Conservation (phyloP, 2,113 vertebrate genomes). For the Takifugu flavidus region DNA sequence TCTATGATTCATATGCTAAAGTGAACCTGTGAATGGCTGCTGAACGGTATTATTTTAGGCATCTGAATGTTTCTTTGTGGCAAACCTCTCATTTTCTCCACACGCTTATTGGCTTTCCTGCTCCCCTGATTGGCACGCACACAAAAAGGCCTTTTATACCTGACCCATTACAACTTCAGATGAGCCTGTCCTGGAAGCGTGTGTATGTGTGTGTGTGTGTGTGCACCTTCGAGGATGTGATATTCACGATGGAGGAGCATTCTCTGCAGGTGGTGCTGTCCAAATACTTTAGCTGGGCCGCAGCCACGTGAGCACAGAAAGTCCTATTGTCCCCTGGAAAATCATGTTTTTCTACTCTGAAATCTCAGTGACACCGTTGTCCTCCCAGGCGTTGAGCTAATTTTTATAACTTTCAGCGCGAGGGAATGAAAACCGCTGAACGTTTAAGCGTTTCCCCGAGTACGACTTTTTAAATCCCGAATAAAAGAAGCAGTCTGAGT, state of each 20-base stretch:
- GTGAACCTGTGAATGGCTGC: slow-evolving; percentile 51
- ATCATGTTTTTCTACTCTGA: slow-evolving; percentile 15
- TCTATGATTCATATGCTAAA: slow-evolving; percentile 61
- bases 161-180: slow-evolving; percentile 65
- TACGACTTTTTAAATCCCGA: slow-evolving; percentile 4
- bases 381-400: slow-evolving; percentile 1
- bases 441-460: neutral
- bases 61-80: slow-evolving; percentile 68
- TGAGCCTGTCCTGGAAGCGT: slow-evolving; percentile 44
- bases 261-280: slow-evolving; percentile 46
- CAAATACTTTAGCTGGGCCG: slow-evolving; percentile 33
- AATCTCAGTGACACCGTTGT: slow-evolving; percentile 12
- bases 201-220: neutral
- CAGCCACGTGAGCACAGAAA: slow-evolving; percentile 32
- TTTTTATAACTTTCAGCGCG: slow-evolving; percentile 20
- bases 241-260: slow-evolving; percentile 44
- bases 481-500: slow-evolving; percentile 22
- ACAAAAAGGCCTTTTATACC: slow-evolving; percentile 66
- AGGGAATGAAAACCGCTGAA: slow-evolving; percentile 9
- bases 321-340: slow-evolving; percentile 27
- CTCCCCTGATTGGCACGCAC: slow-evolving; percentile 60
- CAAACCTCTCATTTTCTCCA: slow-evolving; percentile 66
- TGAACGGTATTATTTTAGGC: slow-evolving; percentile 64
- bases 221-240: slow-evolving; percentile 27
- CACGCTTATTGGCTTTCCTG: slow-evolving; percentile 55